Conservation (phyloP, 2,113 vertebrate species). For the Propithecus coquereli region DNA sequence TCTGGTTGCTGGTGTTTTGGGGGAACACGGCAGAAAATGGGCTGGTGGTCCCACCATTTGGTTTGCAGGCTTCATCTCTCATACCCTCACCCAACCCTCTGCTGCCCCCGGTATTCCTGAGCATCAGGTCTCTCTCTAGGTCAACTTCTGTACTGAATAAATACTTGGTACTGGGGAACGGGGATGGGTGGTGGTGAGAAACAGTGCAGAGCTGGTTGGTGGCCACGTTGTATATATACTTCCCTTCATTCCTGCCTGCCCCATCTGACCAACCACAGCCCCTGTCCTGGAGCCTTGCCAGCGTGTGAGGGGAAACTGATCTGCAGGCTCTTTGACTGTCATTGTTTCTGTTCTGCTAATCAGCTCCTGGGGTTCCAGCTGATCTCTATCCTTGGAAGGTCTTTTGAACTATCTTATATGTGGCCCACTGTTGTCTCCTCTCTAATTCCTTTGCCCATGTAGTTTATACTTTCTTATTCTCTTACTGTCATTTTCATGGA, state of each 20-base stretch:
- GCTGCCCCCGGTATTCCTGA: not conserved
- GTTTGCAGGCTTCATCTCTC: not conserved
- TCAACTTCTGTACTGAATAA: not conserved
- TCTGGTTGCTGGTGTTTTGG: not conserved
- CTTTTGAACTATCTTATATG: not conserved
- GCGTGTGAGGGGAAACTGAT: rapidly evolving
- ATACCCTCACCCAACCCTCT: not conserved
- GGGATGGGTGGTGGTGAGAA: not conserved
- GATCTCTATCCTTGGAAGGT: not conserved
- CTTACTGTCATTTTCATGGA: not conserved
- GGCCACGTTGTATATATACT: not conserved
- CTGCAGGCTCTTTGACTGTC: not conserved
- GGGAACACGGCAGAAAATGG: not conserved
- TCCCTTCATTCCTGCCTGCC: not conserved
- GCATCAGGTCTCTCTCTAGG: not conserved
- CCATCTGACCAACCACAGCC: rapidly evolving
- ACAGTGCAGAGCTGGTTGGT: not conserved
- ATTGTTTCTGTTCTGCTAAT: not conserved
- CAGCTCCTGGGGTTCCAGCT: not conserved
- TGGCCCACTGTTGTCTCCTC: not conserved
- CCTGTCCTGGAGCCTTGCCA: not conserved
- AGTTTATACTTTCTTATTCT: not conserved
- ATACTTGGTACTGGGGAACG: not conserved
- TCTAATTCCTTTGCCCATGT: not conserved
- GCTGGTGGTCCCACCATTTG: not conserved